Evolutionary conservation across 1,140 invertebrate genomes (phyloP), one percentile per base, ranked within the genome.

Genomic region (Sminthurinus signatus): DNA sequence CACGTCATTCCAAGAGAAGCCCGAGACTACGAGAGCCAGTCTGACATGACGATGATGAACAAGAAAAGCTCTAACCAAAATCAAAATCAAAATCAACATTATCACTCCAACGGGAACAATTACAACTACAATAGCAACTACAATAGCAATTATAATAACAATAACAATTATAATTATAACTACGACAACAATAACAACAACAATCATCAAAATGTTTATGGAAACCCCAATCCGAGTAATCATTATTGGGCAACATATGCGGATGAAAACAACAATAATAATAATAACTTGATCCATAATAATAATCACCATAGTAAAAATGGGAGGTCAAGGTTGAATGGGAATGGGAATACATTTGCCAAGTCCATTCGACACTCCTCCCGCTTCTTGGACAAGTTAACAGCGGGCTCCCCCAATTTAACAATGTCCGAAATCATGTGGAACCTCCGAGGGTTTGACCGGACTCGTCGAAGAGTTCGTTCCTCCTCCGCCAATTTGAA

Each of bases 391-490:
- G 29, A 28, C 21, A 64, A 15, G 48, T 29, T 64, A 17, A 58
- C 28, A 29, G 39, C n/a, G 12, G 10, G 10, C 28, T 61, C 58
- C 23, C 54, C 62, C 51, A 62, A 64, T 12, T 46, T 57, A 0
- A 68, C 66, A 5, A 64, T 69, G 8, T 69, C 67, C 2, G 58
- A 69, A 51, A 51, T 69, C 19, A 69, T 69, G 43, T 69, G 67
- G 67, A 65, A 61, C 19, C 21, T 69, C n/a, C 23, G 67, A 23
- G 67, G 54, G 23, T 56, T 69, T 58, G 25, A 54, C 31, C 39
- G 58, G 25, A 29, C 54, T 5, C 46, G 66, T 31, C 51, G 66
- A 48, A 46, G 66, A 31, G 27, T 54, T 21, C 59, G 57, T n/a
- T 65, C 57, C n/a, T 50, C 42, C 23, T 44, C 42, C 29, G 46